phyloP scores from a whole-genome alignment of 2,797 vertebrate genomes.

The Ceryle rudis region DNA sequence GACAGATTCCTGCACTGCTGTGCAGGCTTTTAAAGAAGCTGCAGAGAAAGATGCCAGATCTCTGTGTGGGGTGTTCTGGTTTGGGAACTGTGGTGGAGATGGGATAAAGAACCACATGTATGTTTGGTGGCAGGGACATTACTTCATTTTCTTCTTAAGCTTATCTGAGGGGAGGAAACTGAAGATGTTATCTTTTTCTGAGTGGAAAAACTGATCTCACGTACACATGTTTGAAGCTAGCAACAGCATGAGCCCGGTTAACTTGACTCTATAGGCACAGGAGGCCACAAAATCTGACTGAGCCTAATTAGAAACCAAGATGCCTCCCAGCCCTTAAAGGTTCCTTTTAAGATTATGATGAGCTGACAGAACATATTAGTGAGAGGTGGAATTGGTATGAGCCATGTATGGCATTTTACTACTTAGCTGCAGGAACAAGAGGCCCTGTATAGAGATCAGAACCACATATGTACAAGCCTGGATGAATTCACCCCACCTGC shows the following conservation, averaged over 20 bases:
- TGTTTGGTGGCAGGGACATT: background rate
- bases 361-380: constrained; percentile 37
- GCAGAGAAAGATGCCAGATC: background rate
- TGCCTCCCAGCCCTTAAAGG: constrained; percentile 25
- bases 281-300: background rate
- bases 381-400: constrained; percentile 7
- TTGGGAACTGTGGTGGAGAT: background rate
- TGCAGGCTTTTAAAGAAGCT: background rate
- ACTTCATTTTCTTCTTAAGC: background rate
- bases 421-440: background rate
- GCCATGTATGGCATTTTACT: background rate
- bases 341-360: constrained; percentile 46
- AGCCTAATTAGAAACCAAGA: constrained; percentile 19
- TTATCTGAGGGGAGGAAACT: constrained; percentile 34
- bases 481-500: background rate
- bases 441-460: background rate
- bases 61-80: background rate
- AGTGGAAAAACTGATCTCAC: constrained; percentile 36
- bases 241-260: background rate
- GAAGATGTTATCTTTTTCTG: background rate
- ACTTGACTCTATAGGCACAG: background rate
- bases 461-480: background rate
- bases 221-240: background rate
- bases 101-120: background rate
- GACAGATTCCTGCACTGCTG: background rate